Conservation (phyloP, 2,888 invertebrate species). For the Drosophila paramelanica region DNA sequence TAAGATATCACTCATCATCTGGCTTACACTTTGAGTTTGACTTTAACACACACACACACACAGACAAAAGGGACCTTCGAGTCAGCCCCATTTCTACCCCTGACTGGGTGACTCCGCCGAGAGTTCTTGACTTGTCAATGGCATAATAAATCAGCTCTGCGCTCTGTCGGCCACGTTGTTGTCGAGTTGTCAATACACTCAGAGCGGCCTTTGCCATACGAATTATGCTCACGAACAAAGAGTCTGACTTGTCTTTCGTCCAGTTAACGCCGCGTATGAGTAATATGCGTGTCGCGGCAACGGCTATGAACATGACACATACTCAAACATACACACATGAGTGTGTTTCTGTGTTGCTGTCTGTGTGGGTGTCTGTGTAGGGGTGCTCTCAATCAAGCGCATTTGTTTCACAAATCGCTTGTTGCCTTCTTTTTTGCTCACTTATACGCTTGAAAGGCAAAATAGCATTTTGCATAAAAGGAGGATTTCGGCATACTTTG, state of each 20-base stretch:
- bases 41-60: background rate
- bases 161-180: constrained; percentile 23
- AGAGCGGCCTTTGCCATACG: constrained; percentile 22
- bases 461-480: background rate
- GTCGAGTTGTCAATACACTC: constrained; percentile 40
- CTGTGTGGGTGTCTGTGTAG: background rate
- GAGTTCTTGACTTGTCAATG: constrained; percentile 68
- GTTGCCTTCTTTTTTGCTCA: constrained; percentile 3
- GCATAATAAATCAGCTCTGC: constrained; percentile 60
- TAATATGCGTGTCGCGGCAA: constrained; percentile 41
- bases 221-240: constrained; percentile 31
- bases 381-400: constrained; percentile 34
- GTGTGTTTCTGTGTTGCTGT: background rate
- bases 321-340: background rate
- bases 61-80: background rate
- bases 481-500: background rate
- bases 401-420: constrained; percentile 36
- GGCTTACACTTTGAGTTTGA: constrained; percentile 1
- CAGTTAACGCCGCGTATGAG: constrained; percentile 55
- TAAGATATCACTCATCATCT: constrained; percentile 8
- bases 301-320: constrained; percentile 5
- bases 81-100: constrained; percentile 11
- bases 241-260: constrained; percentile 5
- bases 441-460: constrained; percentile 4
- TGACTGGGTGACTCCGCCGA: constrained; percentile 13